phyloP scores from a whole-genome alignment of 2,888 invertebrate genomes.

The Pandemis corylana region DNA sequence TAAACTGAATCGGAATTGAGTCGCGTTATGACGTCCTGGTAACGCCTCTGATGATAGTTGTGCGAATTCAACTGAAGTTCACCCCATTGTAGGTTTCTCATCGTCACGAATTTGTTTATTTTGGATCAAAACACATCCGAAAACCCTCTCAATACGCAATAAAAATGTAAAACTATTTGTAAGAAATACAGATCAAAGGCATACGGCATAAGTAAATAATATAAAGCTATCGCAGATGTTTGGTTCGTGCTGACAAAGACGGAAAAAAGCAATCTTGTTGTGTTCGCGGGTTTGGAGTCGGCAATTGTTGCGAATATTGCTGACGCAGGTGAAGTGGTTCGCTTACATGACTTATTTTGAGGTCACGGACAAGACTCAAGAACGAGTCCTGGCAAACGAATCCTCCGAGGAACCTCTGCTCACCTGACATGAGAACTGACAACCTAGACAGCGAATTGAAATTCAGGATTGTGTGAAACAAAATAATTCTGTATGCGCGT shows the following conservation, averaged over 20 bases:
- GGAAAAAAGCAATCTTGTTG: conserved; percentile 31
- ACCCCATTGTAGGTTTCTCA: neutral
- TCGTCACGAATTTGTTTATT: neutral
- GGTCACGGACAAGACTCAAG: neutral
- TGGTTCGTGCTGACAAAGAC: conserved; percentile 27
- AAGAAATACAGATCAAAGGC: conserved; percentile 24
- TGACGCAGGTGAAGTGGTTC: neutral
- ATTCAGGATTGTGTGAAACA: too few species aligned
- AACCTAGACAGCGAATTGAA: too few species aligned
- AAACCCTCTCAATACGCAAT: neutral
- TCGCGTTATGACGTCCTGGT: too few species aligned
- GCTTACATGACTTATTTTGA: conserved; percentile 2
- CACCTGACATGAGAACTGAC: too few species aligned
- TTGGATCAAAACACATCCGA: neutral
- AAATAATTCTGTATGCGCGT: too few species aligned
- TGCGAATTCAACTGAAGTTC: too few species aligned
- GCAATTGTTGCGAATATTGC: conserved; percentile 6
- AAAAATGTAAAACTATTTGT: conserved; percentile 15
- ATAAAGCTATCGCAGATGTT: conserved; percentile 27
- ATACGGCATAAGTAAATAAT: conserved; percentile 25
- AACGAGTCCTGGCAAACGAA: neutral
- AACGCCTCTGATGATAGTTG: too few species aligned
- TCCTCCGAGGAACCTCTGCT: too few species aligned
- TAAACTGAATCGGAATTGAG: too few species aligned
- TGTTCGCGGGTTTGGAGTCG: conserved; percentile 14